phyloP scores from a whole-genome alignment of 2,113 vertebrate genomes.

The Philantomba maxwellii region DNA sequence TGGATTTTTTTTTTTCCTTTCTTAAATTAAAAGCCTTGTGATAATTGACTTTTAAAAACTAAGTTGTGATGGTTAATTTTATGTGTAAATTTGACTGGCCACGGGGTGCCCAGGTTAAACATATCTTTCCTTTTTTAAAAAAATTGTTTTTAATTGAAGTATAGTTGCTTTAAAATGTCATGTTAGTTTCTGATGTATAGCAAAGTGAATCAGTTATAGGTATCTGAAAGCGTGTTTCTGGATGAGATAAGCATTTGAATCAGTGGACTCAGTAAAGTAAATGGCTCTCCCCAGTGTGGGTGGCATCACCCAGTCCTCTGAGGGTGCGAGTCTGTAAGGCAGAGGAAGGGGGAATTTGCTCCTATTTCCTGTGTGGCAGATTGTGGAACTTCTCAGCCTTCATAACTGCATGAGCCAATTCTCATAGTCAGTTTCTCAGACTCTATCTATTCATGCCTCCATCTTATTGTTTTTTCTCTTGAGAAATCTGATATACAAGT shows the following conservation, averaged over 20 bases:
- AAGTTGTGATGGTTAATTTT: background rate
- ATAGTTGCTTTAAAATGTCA: background rate
- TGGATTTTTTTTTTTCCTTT: background rate
- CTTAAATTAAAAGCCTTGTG: background rate
- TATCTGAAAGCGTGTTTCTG: background rate
- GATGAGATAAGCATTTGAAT: background rate
- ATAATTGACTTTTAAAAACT: background rate
- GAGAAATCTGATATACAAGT: background rate
- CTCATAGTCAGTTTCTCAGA: background rate
- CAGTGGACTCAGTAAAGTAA: background rate
- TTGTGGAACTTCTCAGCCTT: background rate
- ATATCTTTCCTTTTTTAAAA: background rate
- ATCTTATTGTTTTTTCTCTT: background rate
- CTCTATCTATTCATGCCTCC: background rate
- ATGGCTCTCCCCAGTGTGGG: background rate
- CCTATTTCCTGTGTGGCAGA: background rate
- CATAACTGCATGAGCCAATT: background rate
- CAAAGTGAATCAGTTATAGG: background rate
- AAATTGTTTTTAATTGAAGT: background rate
- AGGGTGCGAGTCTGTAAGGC: background rate
- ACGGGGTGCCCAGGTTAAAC: background rate
- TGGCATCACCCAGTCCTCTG: background rate
- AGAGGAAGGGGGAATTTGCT: background rate
- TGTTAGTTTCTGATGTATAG: background rate
- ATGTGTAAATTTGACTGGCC: background rate